A percentile compares a stretch with the other conserved stretches of the same genome.
Conservation (phyloP, 2,113 vertebrate species). For the Peucedramus taeniatus region DNA sequence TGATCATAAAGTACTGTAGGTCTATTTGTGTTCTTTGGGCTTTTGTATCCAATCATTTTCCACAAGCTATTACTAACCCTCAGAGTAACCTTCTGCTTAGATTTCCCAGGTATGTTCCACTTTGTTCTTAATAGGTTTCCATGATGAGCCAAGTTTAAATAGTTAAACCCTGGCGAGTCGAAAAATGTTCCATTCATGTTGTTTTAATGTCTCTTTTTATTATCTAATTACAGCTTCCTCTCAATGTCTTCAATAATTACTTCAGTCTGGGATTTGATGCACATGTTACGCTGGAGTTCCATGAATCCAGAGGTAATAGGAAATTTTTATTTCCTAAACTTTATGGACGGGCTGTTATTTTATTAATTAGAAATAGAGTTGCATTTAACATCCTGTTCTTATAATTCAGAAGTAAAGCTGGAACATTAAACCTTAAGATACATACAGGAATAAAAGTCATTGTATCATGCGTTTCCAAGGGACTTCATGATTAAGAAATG, state of each 20-base stretch:
- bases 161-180: not conserved
- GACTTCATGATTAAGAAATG: not conserved
- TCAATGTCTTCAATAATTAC: conserved; percentile 85
- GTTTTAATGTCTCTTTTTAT: not conserved
- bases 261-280: conserved; percentile 85
- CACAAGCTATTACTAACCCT: not conserved
- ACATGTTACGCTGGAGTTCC: conserved; percentile 82
- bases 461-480: not conserved
- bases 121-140: not conserved
- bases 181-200: not conserved
- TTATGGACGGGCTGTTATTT: not conserved
- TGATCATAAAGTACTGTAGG: not conserved
- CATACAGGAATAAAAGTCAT: not conserved
- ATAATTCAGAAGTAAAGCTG: not conserved
- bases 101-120: not conserved
- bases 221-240: conserved; percentile 75
- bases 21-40: not conserved
- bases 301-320: conserved; percentile 80
- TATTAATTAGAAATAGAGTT: not conserved
- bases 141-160: not conserved
- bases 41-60: not conserved
- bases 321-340: not conserved
- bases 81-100: not conserved
- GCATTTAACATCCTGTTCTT: not conserved
- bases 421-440: not conserved